Evolutionary conservation across 2,888 invertebrate species (phyloP), one percentile per base, ranked within the genome.

Genomic region (Xanthia icteritia): DNA sequence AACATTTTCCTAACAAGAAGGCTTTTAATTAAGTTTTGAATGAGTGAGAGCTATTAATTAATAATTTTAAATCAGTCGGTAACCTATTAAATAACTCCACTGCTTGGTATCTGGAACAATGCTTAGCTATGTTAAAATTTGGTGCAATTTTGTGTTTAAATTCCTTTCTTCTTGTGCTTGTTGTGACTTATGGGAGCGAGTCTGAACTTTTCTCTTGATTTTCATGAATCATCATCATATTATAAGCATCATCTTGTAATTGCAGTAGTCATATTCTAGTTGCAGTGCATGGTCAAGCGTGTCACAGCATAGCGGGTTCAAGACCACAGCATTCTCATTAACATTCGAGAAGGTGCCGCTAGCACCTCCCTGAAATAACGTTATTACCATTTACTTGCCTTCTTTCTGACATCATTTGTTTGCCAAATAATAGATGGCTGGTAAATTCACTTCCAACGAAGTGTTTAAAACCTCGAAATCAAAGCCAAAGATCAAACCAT

Each of bases 401-500:
- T 31, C 20, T 66, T 23, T 39, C 23, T 20, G 2, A 58, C 13
- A 27, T 51, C 6, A 39, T 45, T n/a, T 48, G 27, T 13, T 68
- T 79, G 13, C 27, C 9, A 45, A 45, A 31, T 39, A 73, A 20
- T 48, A 56, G 36, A 63, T 75, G 45, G 9, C 45, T 36, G 17
- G 6, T 51, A 63, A 75, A 76, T 65, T 60, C 54, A 64, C 27
- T 36, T 61, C 48, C 27, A 23, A 66, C 27, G 48, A 42, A 70
- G 42, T 61, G 58, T 58, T 56, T 39, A 66, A 27, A 64, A 61
- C 56, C 6, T 69, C 68, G 15, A 73, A 83, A 79, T 72, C 68
- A 72, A 72, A 69, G 60, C 4, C 23, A 69, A 68, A 81, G 63
- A 85, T 82, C 67, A 71, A 82, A 81, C 63, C 73, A 64, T 81